Percentiles rank a stretch among this genome's conserved stretches.
phyloP scores from a whole-genome alignment of 2,113 vertebrate species.

The Ceratotherium simum region DNA sequence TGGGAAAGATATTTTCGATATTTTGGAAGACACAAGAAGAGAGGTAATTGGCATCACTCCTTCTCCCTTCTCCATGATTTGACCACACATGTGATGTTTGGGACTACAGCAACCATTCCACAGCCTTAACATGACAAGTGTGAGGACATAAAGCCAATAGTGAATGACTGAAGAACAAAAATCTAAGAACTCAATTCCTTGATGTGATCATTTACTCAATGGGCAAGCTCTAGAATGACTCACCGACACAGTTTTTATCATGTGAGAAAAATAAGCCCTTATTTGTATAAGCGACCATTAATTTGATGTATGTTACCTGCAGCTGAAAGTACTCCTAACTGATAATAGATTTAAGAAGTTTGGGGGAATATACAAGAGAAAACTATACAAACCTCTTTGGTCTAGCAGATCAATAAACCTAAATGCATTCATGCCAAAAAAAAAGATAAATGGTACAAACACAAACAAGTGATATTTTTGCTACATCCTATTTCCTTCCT shows the following conservation, averaged over 20 bases:
- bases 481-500: not conserved
- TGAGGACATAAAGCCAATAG: not conserved
- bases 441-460: not conserved
- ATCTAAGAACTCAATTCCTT: not conserved
- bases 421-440: not conserved
- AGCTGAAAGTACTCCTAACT: not conserved
- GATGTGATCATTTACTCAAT: not conserved
- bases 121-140: not conserved
- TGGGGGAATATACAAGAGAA: not conserved
- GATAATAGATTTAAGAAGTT: constrained; percentile 13
- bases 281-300: not conserved
- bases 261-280: not conserved
- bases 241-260: not conserved
- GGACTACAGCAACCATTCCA: not conserved
- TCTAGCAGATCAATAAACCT: not conserved
- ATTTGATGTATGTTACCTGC: not conserved
- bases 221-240: not conserved
- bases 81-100: not conserved
- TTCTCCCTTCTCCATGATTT: not conserved
- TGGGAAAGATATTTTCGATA: not conserved
- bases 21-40: not conserved
- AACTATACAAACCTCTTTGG: not conserved
- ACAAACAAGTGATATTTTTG: not conserved
- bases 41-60: not conserved
- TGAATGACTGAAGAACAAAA: not conserved